Conservation (phyloP, 2,888 invertebrate genomes). For the Andrena flavipes region DNA sequence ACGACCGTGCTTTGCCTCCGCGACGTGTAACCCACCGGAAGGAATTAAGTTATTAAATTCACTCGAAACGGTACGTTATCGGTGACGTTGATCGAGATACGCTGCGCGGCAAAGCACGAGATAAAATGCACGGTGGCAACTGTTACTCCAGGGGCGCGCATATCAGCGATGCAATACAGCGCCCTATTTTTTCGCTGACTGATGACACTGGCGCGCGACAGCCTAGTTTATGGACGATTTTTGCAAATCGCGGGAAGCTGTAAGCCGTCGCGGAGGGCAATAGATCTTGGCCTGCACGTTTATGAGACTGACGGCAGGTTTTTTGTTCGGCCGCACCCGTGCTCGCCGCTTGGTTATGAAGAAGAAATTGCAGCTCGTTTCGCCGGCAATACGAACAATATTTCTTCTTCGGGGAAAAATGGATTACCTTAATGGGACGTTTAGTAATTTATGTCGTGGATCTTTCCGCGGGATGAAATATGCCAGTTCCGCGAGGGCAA, state of each 20-base stretch:
- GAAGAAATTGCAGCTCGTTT: slow-evolving; percentile 10
- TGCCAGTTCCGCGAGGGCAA: background rate
- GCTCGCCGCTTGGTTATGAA: background rate
- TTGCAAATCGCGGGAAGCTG: slow-evolving; percentile 40
- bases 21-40: too few relatives aligned
- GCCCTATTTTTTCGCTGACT: slow-evolving; percentile 51
- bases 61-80: slow-evolving; percentile 4
- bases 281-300: slow-evolving; percentile 45
- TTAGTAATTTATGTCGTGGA: background rate
- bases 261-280: slow-evolving; percentile 23
- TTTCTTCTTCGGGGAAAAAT: background rate
- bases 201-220: slow-evolving; percentile 49
- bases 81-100: slow-evolving; percentile 27
- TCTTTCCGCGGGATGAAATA: background rate
- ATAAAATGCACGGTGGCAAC: slow-evolving; percentile 8
- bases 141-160: background rate
- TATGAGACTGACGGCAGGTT: slow-evolving; percentile 33
- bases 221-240: slow-evolving; percentile 50
- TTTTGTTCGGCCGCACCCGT: slow-evolving; percentile 2
- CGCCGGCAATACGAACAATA: slow-evolving; percentile 7
- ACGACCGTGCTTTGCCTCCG: background rate
- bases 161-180: slow-evolving; percentile 28
- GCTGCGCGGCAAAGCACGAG: background rate
- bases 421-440: background rate
- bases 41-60: background rate